Conservation (phyloP, 2,888 invertebrate genomes). For the Pyralis farinalis region DNA sequence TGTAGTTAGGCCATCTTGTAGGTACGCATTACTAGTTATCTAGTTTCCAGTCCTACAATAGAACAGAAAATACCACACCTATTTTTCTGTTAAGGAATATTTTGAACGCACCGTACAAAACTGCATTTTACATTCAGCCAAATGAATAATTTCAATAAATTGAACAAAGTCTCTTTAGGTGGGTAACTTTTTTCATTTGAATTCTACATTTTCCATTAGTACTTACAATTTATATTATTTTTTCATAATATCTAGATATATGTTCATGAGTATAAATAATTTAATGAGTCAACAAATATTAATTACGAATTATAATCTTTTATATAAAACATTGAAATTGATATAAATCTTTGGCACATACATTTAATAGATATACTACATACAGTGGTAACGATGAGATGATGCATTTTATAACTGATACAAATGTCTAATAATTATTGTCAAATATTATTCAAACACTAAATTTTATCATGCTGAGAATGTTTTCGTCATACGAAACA, state of each 20-base stretch:
- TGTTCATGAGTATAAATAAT: slow-evolving; percentile 4
- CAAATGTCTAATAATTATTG: slow-evolving; percentile 33
- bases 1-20: slow-evolving; percentile 16
- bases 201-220: neutral
- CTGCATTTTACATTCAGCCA: neutral
- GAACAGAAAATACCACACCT: neutral
- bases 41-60: slow-evolving; percentile 6
- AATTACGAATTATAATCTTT: neutral
- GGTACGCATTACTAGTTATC: slow-evolving; percentile 7
- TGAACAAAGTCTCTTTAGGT: neutral
- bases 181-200: slow-evolving; percentile 5
- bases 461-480: slow-evolving; percentile 13
- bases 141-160: neutral
- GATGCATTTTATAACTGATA: slow-evolving; percentile 15
- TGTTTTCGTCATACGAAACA: slow-evolving; percentile 6
- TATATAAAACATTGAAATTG: neutral
- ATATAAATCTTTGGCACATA: slow-evolving; percentile 17
- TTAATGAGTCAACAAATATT: neutral
- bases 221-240: neutral
- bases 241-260: neutral
- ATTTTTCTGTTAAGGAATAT: neutral
- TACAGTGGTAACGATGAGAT: neutral
- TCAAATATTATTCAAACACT: slow-evolving; percentile 29
- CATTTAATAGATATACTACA: too few relatives aligned
- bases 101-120: neutral